Evolutionary conservation across 2,797 vertebrate genomes (phyloP).

Genomic region (Rhadinocentrus ornatus): DNA sequence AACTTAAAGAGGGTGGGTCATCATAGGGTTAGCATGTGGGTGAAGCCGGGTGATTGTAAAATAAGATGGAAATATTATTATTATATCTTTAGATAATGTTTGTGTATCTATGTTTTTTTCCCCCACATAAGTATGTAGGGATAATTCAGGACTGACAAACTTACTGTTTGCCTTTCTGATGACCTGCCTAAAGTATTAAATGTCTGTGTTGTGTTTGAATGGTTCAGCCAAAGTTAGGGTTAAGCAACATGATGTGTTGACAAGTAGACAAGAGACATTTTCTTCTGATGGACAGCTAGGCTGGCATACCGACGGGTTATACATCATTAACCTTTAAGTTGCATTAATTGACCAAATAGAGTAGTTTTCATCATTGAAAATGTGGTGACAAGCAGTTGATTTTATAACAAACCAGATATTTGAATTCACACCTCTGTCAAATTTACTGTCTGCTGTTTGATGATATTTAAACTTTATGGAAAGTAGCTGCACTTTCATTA

Average conservation of each 20-base stretch:
- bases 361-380: too few species aligned
- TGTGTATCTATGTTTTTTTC: neutral
- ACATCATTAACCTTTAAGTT: neutral
- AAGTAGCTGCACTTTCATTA: too few species aligned
- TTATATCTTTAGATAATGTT: neutral
- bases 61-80: neutral
- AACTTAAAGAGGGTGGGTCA: slow-evolving; percentile 75
- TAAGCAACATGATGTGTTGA: neutral
- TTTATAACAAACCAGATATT: too few species aligned
- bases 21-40: neutral
- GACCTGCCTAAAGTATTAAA: neutral
- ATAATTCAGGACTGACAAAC: neutral
- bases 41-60: neutral
- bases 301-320: neutral
- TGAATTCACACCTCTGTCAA: too few species aligned
- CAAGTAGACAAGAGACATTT: neutral
- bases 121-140: too few species aligned
- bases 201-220: neutral
- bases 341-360: too few species aligned
- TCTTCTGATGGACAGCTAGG: neutral
- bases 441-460: too few species aligned
- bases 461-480: too few species aligned
- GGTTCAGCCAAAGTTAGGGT: neutral
- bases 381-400: too few species aligned
- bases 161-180: neutral